Conservation (phyloP, 23 tunicate species). For the Ciona savignyi region DNA sequence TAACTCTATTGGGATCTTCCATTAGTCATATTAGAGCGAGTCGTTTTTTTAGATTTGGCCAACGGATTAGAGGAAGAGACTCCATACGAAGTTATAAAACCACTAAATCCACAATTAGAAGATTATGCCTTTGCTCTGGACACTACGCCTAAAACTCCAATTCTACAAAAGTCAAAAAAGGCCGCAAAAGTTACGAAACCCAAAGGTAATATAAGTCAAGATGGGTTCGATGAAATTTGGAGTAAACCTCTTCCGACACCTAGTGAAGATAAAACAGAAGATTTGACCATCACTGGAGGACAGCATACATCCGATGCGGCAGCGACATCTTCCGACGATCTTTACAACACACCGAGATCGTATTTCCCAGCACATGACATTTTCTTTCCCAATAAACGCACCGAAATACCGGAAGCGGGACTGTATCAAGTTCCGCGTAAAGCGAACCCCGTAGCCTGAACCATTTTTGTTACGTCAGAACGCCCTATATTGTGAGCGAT, state of each 20-base stretch:
- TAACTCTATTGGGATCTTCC: too few species aligned
- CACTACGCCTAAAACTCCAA: background rate
- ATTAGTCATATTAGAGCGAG: too few species aligned
- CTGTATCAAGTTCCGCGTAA: conserved; percentile 26
- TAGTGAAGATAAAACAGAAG: too few species aligned
- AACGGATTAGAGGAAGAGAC: too few species aligned
- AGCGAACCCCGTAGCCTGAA: conserved; percentile 15
- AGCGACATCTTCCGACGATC: too few species aligned
- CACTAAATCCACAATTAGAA: too few species aligned
- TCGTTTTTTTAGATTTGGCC: too few species aligned
- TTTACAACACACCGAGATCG: conserved; percentile 4
- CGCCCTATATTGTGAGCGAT: background rate
- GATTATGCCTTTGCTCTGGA: background rate
- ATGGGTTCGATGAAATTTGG: too few species aligned
- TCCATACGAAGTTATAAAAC: too few species aligned
- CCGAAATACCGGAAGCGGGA: conserved; percentile 20
- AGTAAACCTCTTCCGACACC: too few species aligned
- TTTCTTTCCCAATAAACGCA: conserved; percentile 5
- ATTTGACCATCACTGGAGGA: background rate
- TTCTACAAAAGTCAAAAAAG: background rate
- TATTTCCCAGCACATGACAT: conserved; percentile 4
- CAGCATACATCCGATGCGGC: background rate
- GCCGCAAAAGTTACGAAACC: too few species aligned
- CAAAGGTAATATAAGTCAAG: too few species aligned
- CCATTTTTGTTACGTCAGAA: background rate